A percentile compares a stretch with the other conserved stretches of the same genome.
Evolutionary conservation across 2,888 invertebrate species (phyloP).

Genomic region (Andrena bicolor): DNA sequence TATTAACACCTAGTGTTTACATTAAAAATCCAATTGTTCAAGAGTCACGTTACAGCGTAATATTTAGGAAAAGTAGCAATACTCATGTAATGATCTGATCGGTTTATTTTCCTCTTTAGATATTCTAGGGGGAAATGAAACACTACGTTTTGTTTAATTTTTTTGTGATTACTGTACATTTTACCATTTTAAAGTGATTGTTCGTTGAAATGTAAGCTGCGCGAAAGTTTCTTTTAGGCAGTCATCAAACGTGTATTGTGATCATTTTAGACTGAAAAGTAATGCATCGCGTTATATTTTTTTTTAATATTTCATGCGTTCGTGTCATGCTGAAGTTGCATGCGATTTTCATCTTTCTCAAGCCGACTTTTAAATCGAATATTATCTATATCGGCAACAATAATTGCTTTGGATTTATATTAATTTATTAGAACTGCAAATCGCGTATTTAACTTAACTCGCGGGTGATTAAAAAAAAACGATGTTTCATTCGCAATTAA

Average conservation of each 20-base stretch:
- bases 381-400: neutral
- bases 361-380: neutral
- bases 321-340: conserved; percentile 20
- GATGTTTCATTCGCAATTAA: neutral
- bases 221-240: conserved; percentile 15
- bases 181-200: conserved; percentile 32
- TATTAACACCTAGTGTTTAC: neutral
- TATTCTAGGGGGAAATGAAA: conserved; percentile 5
- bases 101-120: neutral
- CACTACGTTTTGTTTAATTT: neutral
- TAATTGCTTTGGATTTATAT: too few species aligned
- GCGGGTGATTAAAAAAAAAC: neutral
- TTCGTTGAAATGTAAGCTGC: neutral
- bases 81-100: conserved; percentile 50
- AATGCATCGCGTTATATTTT: conserved; percentile 20
- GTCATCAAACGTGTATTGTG: conserved; percentile 34
- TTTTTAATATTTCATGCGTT: conserved; percentile 21
- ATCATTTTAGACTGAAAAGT: conserved; percentile 32
- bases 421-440: too few species aligned
- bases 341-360: neutral
- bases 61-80: conserved; percentile 26
- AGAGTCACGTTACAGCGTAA: conserved; percentile 23
- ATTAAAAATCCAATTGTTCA: conserved; percentile 26
- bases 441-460: too few species aligned
- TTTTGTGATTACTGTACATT: conserved; percentile 25